Base-by-base conservation (phyloP, 2,113 vertebrate genomes). In the Phyllopteryx taeniolatus region DNA sequence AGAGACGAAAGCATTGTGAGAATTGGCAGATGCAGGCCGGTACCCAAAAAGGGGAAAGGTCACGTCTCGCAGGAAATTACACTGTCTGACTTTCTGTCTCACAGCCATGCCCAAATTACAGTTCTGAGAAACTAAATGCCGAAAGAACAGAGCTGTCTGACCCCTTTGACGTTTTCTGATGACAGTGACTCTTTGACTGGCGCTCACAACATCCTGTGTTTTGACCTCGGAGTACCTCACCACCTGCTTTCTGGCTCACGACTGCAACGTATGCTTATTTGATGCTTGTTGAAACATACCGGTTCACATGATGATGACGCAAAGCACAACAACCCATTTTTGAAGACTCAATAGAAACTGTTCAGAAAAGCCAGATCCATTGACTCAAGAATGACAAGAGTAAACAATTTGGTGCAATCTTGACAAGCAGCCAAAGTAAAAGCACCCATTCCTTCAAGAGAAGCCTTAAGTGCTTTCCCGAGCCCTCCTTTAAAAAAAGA, bases 61-160 rank as follows among this genome's bases (percentile, higher is more conserved):
- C 78, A 70, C 33, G 63, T 74, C 83, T 75, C 74, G 51, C 87
- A 87, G 84, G 84, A 90, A 88, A 92, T 88, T 83, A 81, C 70
- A 82, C 72, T 72, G 68, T 73, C 86, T 80, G 78, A 78, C 66
- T 85, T 89, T 82, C 82, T 84, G 83, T 83, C 81, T 85, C 75
- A 49, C 63, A 73, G 19, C 20, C 56, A 27, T 57, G 66, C 49
- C 69, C 70, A 81, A 74, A 90, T 87, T 80, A 84, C 80, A 87
- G 82, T 86, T 88, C 76, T 85, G 61, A 77, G 66, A 75, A 62
- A 68, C 77, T 68, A 47, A 46, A 59, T 79, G 70, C 74, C 17
- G 66, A 69, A 65, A 71, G 79, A 69, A 74, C 57, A 69, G 57
- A 72, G 71, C 72, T 49, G 59, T 43, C 53, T 67, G 56, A 68